Percentiles rank a stretch among this genome's conserved stretches.
phyloP scores from a whole-genome alignment of 2,113 vertebrate species.

The Vidua macroura region DNA sequence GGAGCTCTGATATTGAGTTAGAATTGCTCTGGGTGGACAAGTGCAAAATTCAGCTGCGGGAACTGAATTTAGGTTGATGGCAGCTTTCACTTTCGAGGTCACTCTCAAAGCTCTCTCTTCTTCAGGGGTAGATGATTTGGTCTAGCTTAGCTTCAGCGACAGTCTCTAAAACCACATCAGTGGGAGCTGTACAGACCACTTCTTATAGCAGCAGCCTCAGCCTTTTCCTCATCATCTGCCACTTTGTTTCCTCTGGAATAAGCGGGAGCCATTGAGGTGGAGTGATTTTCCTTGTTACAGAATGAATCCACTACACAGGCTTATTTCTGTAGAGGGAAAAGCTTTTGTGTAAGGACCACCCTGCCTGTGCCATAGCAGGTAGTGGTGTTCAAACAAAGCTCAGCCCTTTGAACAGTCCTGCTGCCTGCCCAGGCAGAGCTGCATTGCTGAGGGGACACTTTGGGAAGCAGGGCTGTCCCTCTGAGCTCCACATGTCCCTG shows the following conservation, averaged over 20 bases:
- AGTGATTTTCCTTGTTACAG: not conserved
- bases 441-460: not conserved
- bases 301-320: not conserved
- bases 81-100: not conserved
- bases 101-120: not conserved
- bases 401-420: not conserved
- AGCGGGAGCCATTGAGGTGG: not conserved
- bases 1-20: not conserved
- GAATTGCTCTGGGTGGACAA: not conserved
- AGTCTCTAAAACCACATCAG: not conserved
- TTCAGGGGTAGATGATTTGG: not conserved
- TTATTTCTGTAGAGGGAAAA: not conserved
- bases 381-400: not conserved
- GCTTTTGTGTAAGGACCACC: not conserved
- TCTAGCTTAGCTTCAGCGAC: not conserved
- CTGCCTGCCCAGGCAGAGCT: not conserved
- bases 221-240: not conserved
- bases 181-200: not conserved
- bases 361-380: not conserved
- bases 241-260: not conserved
- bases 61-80: not conserved
- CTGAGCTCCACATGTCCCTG: not conserved
- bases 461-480: not conserved
- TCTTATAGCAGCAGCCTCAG: not conserved
- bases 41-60: not conserved